Percentiles rank a stretch among this genome's conserved stretches.
Evolutionary conservation across 2,113 vertebrate genomes (phyloP).

Genomic region (Aldabrachelys gigantea): DNA sequence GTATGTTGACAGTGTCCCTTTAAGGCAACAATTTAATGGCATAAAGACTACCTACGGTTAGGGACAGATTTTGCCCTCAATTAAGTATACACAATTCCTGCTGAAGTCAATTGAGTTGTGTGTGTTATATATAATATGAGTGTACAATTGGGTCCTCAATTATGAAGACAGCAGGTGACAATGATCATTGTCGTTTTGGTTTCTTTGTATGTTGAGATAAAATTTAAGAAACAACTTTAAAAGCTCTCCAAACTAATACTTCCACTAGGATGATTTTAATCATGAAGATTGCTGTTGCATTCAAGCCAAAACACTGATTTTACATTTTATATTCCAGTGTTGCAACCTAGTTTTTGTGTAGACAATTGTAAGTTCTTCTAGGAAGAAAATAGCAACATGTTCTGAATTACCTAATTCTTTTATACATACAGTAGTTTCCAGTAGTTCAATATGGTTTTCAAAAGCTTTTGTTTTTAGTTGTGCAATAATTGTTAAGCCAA

Average conservation of each 20-base stretch:
- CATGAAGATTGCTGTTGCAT: not conserved
- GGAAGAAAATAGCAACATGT: conserved; percentile 62
- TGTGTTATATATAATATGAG: too few relatives aligned
- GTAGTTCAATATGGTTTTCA: conserved; percentile 64
- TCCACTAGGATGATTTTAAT: not conserved
- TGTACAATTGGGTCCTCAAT: conserved; percentile 8
- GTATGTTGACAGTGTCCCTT: not conserved
- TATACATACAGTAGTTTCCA: conserved; percentile 62
- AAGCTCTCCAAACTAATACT: not conserved
- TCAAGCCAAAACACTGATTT: not conserved
- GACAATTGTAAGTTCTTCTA: conserved; percentile 55
- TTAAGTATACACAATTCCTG: not conserved
- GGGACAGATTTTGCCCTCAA: not conserved
- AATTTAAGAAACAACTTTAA: not conserved
- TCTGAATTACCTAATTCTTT: conserved; percentile 53
- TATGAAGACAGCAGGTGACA: not conserved
- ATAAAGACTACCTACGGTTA: not conserved
- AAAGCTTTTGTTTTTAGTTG: conserved; percentile 72
- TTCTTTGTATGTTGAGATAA: not conserved
- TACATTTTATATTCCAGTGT: conserved; percentile 18
- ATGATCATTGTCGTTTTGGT: not conserved
- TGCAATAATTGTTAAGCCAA: conserved; percentile 83
- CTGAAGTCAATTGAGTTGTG: not conserved
- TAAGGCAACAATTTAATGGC: not conserved
- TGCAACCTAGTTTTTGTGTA: conserved; percentile 20